A percentile compares a stretch with the other conserved stretches of the same genome.
Conservation (phyloP, 2,888 invertebrate species). For the Eristalis arbustorum region DNA sequence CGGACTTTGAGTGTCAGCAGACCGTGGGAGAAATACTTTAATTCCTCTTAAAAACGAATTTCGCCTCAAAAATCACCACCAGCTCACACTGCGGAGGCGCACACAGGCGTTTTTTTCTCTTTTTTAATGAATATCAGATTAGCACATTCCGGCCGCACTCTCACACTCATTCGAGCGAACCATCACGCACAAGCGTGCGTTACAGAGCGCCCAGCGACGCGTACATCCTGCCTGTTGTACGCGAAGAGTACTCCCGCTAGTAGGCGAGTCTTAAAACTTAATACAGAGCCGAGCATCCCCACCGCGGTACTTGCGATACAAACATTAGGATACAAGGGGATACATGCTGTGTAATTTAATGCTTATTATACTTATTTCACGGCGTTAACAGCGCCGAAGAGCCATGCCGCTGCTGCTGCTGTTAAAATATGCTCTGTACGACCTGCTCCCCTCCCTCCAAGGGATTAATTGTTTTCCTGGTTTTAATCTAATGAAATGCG, state of each 20-base stretch:
- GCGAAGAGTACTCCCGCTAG: not conserved
- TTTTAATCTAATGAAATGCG: slow-evolving; percentile 52
- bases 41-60: not conserved
- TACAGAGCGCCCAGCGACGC: slow-evolving; percentile 24
- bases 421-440: not conserved
- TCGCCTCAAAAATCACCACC: not conserved
- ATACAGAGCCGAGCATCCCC: slow-evolving; percentile 28
- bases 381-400: not conserved
- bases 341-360: slow-evolving; percentile 31
- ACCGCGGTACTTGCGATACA: not conserved
- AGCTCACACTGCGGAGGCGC: too few species aligned
- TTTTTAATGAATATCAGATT: slow-evolving; percentile 45
- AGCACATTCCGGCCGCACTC: slow-evolving; percentile 21
- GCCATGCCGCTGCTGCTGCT: not conserved
- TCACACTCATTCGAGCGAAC: slow-evolving; percentile 1
- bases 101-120: not conserved
- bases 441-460: not conserved
- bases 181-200: slow-evolving; percentile 17
- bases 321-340: slow-evolving; percentile 10
- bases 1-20: not conserved
- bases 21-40: not conserved
- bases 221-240: not conserved
- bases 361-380: slow-evolving; percentile 44
- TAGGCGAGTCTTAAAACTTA: slow-evolving; percentile 30
- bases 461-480: slow-evolving; percentile 45